Evolutionary conservation across 2,113 vertebrate species (phyloP).

Genomic region (Cyprinus carpio): DNA sequence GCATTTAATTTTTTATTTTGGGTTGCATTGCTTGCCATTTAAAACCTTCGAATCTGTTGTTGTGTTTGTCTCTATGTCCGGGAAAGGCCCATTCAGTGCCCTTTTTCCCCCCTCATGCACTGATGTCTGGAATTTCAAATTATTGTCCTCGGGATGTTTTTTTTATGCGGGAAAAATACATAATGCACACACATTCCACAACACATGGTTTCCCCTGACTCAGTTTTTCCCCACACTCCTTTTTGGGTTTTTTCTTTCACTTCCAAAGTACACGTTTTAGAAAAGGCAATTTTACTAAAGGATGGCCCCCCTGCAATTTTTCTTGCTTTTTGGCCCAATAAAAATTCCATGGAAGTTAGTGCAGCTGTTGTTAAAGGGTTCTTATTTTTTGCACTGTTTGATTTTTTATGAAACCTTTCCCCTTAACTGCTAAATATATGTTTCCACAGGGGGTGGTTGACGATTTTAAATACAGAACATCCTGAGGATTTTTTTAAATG

Average conservation of each 20-base stretch:
- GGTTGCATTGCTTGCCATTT: neutral
- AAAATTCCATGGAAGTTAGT: neutral
- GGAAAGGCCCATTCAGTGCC: too few relatives aligned
- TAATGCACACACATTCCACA: conserved; percentile 19
- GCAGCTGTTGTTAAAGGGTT: conserved; percentile 52
- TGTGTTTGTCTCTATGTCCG: neutral
- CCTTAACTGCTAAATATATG: conserved; percentile 20
- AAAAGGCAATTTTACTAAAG: conserved; percentile 21
- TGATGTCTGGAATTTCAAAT: conserved; percentile 59
- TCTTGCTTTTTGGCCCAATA: conserved; percentile 5
- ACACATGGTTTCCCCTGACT: conserved; percentile 15
- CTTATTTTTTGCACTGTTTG: conserved; percentile 26
- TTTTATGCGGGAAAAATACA: conserved; percentile 40
- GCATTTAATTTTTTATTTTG: neutral
- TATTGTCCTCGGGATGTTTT: conserved; percentile 71
- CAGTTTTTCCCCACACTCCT: neutral
- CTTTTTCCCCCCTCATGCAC: neutral
- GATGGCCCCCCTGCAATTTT: conserved; percentile 17
- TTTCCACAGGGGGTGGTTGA: neutral
- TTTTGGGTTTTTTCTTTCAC: neutral
- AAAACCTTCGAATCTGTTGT: neutral
- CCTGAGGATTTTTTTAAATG: conserved; percentile 15
- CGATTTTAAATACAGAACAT: conserved; percentile 5
- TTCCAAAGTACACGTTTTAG: neutral
- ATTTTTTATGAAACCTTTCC: neutral